Conservation (phyloP, 2,888 invertebrate species). For the Hirtodrosophila duncani region DNA sequence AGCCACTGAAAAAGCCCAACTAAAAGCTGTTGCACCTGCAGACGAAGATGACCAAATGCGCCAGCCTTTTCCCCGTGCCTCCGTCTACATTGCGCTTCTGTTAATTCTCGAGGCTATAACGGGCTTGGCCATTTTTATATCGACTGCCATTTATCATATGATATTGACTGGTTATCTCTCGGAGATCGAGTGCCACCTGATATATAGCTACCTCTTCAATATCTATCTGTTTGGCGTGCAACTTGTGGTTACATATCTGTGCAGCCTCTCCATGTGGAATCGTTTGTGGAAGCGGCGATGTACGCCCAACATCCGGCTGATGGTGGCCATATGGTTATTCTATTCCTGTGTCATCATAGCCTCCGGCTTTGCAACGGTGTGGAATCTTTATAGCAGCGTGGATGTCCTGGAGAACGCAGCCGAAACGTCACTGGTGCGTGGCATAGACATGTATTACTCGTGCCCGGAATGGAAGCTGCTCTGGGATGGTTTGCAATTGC, state of each 20-base stretch:
- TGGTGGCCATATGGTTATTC: constrained; percentile 67
- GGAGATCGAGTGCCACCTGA: constrained; percentile 45
- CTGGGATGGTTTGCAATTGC: constrained; percentile 75
- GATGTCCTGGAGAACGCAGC: constrained; percentile 47
- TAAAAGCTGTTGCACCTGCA: constrained; percentile 5
- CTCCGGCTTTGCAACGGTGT: constrained; percentile 62
- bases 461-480: constrained; percentile 76
- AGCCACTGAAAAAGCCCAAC: not conserved
- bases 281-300: constrained; percentile 62
- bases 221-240: constrained; percentile 65
- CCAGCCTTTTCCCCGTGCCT: constrained; percentile 65
- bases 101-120: constrained; percentile 58
- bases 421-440: constrained; percentile 63
- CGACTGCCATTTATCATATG: constrained; percentile 60
- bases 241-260: constrained; percentile 55
- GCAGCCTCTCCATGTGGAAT: constrained; percentile 67
- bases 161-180: constrained; percentile 55
- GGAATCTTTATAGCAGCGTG: constrained; percentile 54
- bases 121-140: constrained; percentile 58
- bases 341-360: constrained; percentile 63
- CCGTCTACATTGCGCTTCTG: constrained; percentile 56
- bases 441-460: constrained; percentile 75
- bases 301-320: constrained; percentile 57
- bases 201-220: constrained; percentile 59
- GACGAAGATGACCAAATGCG: constrained; percentile 73